Conservation (phyloP, 2,113 vertebrate genomes). For the Tenebrosternarchus preto region DNA sequence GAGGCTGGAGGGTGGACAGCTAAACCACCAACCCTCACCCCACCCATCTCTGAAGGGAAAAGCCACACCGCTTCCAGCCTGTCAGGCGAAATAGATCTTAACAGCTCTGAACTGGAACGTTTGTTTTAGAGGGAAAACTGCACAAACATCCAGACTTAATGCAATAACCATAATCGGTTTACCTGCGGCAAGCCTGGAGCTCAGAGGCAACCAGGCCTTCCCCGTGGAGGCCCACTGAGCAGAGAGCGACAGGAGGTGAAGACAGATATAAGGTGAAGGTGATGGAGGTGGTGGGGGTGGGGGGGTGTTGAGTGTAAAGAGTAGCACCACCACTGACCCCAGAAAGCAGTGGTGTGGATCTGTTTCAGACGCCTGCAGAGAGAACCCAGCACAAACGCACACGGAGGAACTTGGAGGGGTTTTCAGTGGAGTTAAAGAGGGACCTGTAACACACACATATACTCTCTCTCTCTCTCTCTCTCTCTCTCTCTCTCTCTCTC, state of each 20-base stretch:
- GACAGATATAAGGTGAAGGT: background rate
- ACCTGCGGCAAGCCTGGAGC: conserved; percentile 46
- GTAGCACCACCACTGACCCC: conserved; percentile 13
- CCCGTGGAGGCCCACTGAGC: background rate
- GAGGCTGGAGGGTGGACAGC: background rate
- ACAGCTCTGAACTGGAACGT: conserved; percentile 38
- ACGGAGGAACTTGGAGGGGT: background rate
- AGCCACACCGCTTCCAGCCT: conserved; percentile 10
- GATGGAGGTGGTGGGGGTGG: background rate
- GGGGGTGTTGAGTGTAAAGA: conserved; percentile 27
- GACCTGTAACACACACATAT: background rate
- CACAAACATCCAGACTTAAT: conserved; percentile 47
- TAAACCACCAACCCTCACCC: too few species aligned
- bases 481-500: conserved; percentile 25
- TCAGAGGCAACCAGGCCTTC: too few species aligned
- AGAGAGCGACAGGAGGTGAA: background rate
- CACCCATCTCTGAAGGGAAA: background rate
- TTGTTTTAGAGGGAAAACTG: conserved; percentile 36
- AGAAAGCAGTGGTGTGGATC: conserved; percentile 47
- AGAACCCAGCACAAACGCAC: background rate
- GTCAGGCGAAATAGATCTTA: conserved; percentile 44
- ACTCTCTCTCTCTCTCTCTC: background rate
- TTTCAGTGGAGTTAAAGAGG: background rate
- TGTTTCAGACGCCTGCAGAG: conserved; percentile 64
- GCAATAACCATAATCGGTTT: conserved; percentile 49